A percentile compares a stretch with the other conserved stretches of the same genome.
Conservation (phyloP, 2,888 invertebrate genomes). For the Sympetrum striolatum region DNA sequence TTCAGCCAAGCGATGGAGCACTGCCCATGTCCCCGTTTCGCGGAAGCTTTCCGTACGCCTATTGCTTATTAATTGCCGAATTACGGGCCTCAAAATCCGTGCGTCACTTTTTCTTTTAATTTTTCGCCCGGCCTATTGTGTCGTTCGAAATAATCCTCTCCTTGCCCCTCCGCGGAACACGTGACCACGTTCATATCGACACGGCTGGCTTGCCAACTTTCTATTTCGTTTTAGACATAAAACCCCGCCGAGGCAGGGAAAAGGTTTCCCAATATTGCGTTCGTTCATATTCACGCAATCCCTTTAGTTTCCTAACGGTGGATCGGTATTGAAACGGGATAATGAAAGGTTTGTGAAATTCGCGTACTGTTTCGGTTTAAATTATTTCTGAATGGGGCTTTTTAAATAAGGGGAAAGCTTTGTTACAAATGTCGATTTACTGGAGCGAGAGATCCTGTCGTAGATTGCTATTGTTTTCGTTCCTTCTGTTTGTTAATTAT, state of each 20-base stretch:
- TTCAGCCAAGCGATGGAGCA: background rate
- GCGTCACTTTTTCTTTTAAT: background rate
- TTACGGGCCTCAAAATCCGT: background rate
- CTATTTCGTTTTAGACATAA: constrained; percentile 25
- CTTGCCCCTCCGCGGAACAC: background rate
- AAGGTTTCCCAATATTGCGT: background rate
- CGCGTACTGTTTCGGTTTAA: no score
- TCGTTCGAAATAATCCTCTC: background rate
- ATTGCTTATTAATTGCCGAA: background rate
- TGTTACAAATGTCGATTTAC: no score
- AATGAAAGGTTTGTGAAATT: no score
- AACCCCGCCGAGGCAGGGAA: background rate
- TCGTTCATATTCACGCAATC: background rate
- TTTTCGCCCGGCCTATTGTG: background rate
- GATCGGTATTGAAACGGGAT: no score
- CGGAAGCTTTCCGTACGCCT: background rate
- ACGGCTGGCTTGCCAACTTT: constrained; percentile 26
- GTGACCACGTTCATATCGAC: constrained; percentile 31
- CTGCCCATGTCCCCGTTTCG: background rate
- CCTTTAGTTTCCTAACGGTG: background rate
- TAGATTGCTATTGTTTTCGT: no score
- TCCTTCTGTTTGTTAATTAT: no score
- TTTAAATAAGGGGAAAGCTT: no score
- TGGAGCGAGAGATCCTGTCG: no score
- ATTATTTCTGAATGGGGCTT: no score